Conservation (phyloP, 2,888 invertebrate species). For the Ormyrus rosae region DNA sequence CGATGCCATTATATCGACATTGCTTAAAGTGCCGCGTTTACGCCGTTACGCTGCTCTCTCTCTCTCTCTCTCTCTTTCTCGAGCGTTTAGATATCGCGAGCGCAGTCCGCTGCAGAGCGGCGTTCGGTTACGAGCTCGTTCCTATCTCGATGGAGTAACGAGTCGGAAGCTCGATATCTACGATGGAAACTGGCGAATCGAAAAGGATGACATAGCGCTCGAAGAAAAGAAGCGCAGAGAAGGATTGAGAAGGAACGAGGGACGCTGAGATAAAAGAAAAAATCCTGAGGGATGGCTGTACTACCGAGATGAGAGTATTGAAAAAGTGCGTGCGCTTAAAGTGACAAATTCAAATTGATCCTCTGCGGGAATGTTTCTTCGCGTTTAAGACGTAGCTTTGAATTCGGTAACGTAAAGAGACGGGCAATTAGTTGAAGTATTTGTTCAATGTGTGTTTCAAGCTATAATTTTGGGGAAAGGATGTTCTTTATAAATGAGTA, state of each 20-base stretch:
- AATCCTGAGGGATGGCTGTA: slow-evolving; percentile 2
- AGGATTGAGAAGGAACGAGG: slow-evolving; percentile 24
- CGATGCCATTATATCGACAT: slow-evolving; percentile 54
- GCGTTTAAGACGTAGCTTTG: no score
- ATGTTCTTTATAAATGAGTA: no score
- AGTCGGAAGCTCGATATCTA: slow-evolving; percentile 57
- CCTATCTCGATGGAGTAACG: slow-evolving; percentile 55
- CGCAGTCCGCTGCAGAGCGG: neutral
- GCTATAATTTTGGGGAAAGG: no score
- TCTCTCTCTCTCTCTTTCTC: neutral
- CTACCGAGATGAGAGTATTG: slow-evolving; percentile 4
- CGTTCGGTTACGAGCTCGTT: slow-evolving; percentile 41
- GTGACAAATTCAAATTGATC: slow-evolving; percentile 7
- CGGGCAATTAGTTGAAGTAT: no score
- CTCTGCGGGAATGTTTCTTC: neutral
- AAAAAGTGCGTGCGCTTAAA: slow-evolving; percentile 20
- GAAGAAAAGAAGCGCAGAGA: slow-evolving; percentile 34
- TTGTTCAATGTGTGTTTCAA: no score
- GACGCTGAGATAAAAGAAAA: slow-evolving; percentile 26
- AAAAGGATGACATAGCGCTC: slow-evolving; percentile 47
- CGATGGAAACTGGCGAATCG: slow-evolving; percentile 52
- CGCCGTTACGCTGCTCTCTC: neutral
- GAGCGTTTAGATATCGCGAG: slow-evolving; percentile 11
- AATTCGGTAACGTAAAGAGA: no score
- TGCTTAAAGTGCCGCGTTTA: slow-evolving; percentile 39